Evolutionary conservation across 2,888 invertebrate species (phyloP).

Genomic region (Amphipyra berbera): DNA sequence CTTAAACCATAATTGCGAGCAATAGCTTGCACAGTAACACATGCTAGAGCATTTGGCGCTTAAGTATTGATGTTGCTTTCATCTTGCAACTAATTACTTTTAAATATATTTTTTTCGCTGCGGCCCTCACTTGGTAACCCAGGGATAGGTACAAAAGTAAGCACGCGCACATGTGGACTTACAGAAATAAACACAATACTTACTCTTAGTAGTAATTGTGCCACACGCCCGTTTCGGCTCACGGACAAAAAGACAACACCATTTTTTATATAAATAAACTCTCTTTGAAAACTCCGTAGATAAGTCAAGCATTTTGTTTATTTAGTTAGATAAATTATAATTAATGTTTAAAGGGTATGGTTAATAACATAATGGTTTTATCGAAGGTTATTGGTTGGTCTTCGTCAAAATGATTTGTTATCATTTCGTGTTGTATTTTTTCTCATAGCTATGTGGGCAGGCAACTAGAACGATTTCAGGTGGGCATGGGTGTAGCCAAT

Average conservation of each 20-base stretch:
- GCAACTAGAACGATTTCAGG: no score
- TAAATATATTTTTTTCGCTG: conserved; percentile 16
- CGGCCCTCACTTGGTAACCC: conserved; percentile 63
- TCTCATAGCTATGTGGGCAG: conserved; percentile 2
- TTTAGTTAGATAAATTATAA: conserved; percentile 53
- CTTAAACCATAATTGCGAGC: no score
- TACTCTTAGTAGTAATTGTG: conserved; percentile 84
- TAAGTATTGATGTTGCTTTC: no score
- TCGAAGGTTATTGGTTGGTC: conserved; percentile 32
- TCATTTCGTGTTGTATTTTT: conserved; percentile 1
- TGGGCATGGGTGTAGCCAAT: no score
- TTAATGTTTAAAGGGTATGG: conserved; percentile 41
- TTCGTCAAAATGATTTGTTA: conserved; percentile 41
- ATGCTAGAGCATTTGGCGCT: no score
- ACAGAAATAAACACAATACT: conserved; percentile 87
- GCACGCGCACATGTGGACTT: conserved; percentile 82
- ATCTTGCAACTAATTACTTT: no score
- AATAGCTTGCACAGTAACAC: no score
- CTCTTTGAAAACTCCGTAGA: conserved; percentile 76
- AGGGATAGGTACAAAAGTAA: conserved; percentile 67
- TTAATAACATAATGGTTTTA: conserved; percentile 33
- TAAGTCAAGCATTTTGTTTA: conserved; percentile 47
- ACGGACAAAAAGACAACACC: conserved; percentile 73
- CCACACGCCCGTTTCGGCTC: conserved; percentile 79
- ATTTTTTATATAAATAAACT: conserved; percentile 81